A percentile compares a stretch with the other conserved stretches of the same genome.
Conservation (phyloP, 2,113 vertebrate species). For the Bombycilla garrulus region DNA sequence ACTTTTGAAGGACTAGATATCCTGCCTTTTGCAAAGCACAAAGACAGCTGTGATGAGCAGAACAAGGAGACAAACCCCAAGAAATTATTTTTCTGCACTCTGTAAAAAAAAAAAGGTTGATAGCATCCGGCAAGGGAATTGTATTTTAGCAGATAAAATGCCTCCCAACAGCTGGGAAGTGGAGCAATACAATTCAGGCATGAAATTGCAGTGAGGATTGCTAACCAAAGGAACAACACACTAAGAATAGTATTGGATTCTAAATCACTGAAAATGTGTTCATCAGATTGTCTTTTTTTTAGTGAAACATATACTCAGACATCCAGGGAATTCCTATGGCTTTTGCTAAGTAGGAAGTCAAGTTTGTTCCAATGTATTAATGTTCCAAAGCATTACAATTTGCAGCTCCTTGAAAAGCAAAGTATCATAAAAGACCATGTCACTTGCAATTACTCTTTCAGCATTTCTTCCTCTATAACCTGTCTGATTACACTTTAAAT, state of each 20-base stretch:
- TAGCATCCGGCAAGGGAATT: neutral
- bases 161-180: constrained; percentile 23
- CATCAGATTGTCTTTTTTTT: neutral
- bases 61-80: neutral
- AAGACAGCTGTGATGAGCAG: neutral
- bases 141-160: constrained; percentile 23
- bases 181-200: neutral
- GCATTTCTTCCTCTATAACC: neutral
- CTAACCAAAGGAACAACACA: neutral
- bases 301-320: constrained; percentile 1
- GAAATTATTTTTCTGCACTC: neutral
- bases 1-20: neutral
- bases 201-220: constrained; percentile 19
- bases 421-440: neutral
- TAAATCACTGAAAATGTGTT: neutral
- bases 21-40: neutral
- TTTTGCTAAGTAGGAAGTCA: constrained; percentile 32
- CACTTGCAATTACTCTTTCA: neutral
- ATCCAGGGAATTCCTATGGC: constrained; percentile 26
- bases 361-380: constrained; percentile 11
- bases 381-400: neutral
- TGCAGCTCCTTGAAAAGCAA: constrained; percentile 6
- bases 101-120: neutral
- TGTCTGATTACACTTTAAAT: constrained; percentile 3
- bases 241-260: neutral